A percentile compares a stretch with the other conserved stretches of the same genome.
These are phyloP conservation scores for Cydia amplana DNA, from an alignment of 1,140 invertebrate species.

Conservation along the genomic window DNA sequence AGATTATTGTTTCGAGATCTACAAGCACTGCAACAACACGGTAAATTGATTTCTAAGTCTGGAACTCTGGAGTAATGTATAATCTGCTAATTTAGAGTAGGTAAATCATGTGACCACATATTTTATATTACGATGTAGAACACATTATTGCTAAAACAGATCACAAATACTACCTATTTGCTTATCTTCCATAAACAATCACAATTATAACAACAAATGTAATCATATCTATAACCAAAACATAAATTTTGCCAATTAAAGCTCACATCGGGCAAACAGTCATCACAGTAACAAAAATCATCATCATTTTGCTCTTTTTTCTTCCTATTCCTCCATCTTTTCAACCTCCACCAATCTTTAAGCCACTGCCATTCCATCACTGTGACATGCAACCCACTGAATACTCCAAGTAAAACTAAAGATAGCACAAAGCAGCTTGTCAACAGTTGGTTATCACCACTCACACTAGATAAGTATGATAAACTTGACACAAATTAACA, in stretches of 20 bases:
- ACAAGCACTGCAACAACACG: neutral
- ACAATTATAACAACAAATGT: conserved; percentile 32
- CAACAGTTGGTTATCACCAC: conserved; percentile 55
- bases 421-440: conserved; percentile 43
- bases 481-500: conserved; percentile 73
- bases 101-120: neutral
- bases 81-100: neutral
- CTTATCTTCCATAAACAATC: conserved; percentile 31
- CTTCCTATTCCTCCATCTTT: conserved; percentile 83
- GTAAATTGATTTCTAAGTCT: neutral
- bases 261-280: conserved; percentile 83
- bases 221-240: conserved; percentile 16
- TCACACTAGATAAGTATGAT: conserved; percentile 67
- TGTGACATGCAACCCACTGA: conserved; percentile 53
- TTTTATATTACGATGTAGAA: neutral
- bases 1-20: neutral
- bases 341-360: conserved; percentile 88
- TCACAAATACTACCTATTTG: conserved; percentile 22
- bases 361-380: conserved; percentile 87
- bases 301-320: conserved; percentile 80
- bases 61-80: neutral
- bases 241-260: conserved; percentile 36
- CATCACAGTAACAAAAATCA: conserved; percentile 86
- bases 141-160: conserved; percentile 7
- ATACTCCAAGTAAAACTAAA: conserved; percentile 48